phyloP scores from a whole-genome alignment of 2,888 invertebrate species.

The Lamellibrachia satsuma region DNA sequence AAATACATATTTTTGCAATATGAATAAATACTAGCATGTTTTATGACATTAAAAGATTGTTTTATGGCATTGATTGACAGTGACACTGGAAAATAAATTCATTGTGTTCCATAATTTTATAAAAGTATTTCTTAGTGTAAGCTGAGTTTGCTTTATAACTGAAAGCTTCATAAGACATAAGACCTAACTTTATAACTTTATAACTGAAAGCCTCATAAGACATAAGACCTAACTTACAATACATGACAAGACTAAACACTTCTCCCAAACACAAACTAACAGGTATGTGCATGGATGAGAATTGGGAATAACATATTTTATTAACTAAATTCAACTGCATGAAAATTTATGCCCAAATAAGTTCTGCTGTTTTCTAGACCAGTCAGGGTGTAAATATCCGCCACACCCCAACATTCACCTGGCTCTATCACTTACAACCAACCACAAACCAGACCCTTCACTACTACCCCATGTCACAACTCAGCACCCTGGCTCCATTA shows the following conservation, averaged over 20 bases:
- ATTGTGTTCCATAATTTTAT: background rate
- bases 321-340: too few species aligned
- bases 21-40: background rate
- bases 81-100: background rate
- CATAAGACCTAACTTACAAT: too few species aligned
- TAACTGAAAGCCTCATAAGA: background rate
- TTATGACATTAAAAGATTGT: background rate
- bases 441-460: background rate
- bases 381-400: too few species aligned
- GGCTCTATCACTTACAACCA: background rate
- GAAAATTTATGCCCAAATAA: too few species aligned
- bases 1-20: background rate
- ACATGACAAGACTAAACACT: too few species aligned
- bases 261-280: background rate
- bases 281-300: too few species aligned
- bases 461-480: background rate
- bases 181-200: background rate
- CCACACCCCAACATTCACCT: background rate
- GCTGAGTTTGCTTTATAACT: background rate
- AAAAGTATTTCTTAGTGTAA: background rate
- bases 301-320: too few species aligned
- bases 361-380: too few species aligned
- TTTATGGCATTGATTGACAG: too few species aligned
- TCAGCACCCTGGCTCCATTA: background rate
- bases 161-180: background rate